Evolutionary conservation across 1,140 invertebrate species (phyloP).

Genomic region (Drosophila trapezifrons): DNA sequence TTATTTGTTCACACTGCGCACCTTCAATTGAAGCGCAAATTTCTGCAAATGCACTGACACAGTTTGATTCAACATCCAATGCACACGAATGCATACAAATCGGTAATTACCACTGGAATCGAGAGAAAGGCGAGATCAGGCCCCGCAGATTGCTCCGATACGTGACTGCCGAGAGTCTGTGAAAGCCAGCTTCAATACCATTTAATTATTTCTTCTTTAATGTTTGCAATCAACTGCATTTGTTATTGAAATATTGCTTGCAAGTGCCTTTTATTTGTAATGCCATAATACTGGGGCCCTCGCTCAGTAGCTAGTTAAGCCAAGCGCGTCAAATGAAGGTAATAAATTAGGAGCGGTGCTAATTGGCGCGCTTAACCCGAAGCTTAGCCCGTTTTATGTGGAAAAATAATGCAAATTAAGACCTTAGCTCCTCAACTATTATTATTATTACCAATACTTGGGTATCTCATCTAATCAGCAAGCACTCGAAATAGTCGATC

Average conservation of each 20-base stretch:
- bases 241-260: constrained; percentile 1
- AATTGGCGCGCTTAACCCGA: constrained; percentile 17
- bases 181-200: constrained; percentile 16
- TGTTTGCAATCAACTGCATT: neutral
- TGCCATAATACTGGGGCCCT: constrained; percentile 1
- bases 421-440: neutral
- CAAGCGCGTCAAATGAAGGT: constrained; percentile 28
- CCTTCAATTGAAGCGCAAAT: constrained; percentile 31
- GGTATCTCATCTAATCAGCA: constrained; percentile 6
- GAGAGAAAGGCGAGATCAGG: constrained; percentile 49
- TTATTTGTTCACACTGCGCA: constrained; percentile 46
- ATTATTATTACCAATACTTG: neutral
- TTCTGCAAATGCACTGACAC: constrained; percentile 66
- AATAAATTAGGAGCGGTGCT: constrained; percentile 31
- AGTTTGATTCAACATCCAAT: constrained; percentile 50
- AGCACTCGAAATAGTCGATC: neutral
- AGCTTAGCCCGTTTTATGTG: neutral
- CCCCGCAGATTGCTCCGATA: constrained; percentile 28
- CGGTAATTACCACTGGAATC: constrained; percentile 48
- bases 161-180: constrained; percentile 30
- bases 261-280: constrained; percentile 1
- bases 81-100: constrained; percentile 66
- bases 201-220: neutral
- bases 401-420: neutral
- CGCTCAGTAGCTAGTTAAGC: constrained; percentile 1